Evolutionary conservation across 2,888 invertebrate species (phyloP).

Genomic region (Hoplodrina blanda): DNA sequence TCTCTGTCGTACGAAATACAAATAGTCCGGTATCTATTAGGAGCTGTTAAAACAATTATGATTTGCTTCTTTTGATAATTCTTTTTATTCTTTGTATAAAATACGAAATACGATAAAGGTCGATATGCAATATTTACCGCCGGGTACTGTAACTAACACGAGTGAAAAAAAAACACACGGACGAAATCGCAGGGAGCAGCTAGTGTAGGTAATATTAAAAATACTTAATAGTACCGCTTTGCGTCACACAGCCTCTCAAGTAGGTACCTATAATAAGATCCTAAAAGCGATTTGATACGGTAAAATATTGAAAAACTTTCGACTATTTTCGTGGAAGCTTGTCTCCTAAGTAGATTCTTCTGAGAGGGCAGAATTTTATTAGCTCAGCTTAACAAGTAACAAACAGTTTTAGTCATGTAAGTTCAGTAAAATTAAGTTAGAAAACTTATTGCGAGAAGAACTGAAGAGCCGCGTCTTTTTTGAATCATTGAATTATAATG

Average conservation of each 20-base stretch:
- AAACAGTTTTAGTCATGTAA: constrained; percentile 46
- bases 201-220: background rate
- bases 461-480: background rate
- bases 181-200: too few relatives aligned
- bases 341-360: constrained; percentile 15
- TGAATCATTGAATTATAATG: background rate
- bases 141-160: too few relatives aligned
- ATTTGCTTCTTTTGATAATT: too few relatives aligned
- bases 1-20: too few relatives aligned
- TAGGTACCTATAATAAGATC: background rate
- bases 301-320: constrained; percentile 60
- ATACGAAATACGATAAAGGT: too few relatives aligned
- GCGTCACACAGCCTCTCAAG: background rate
- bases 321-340: constrained; percentile 45
- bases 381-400: constrained; percentile 41
- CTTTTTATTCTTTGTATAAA: too few relatives aligned
- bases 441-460: constrained; percentile 4
- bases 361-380: constrained; percentile 39
- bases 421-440: constrained; percentile 35
- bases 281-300: constrained; percentile 26
- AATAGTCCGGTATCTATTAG: too few relatives aligned
- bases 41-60: too few relatives aligned
- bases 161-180: too few relatives aligned
- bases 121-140: too few relatives aligned
- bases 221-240: background rate